Conservation (phyloP, 2,797 vertebrate species). For the Darevskia mixta region DNA sequence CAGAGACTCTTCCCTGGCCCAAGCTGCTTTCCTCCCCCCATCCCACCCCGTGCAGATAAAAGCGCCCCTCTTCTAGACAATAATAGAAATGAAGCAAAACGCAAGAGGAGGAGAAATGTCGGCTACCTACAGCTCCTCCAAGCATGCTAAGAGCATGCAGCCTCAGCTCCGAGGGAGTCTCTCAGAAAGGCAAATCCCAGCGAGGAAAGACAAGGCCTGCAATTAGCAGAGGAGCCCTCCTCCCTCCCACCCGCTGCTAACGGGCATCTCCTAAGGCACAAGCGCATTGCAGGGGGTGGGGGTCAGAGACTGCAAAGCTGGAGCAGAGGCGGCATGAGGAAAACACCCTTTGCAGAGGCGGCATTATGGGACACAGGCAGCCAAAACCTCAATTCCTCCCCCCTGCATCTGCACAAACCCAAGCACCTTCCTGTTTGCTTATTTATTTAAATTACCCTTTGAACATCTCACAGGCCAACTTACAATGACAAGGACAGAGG, state of each 20-base stretch:
- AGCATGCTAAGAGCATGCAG: neutral
- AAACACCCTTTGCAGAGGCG: no score
- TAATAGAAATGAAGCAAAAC: no score
- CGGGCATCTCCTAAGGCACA: neutral
- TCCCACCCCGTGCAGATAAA: neutral
- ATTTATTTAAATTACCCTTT: no score
- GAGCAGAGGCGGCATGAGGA: no score
- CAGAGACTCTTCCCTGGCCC: neutral
- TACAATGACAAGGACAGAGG: no score
- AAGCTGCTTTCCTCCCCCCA: neutral
- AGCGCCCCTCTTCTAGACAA: neutral
- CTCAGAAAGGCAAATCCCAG: neutral
- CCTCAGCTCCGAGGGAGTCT: neutral
- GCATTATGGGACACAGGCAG: no score
- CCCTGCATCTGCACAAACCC: no score
- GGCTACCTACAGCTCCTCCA: neutral
- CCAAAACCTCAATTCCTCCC: no score
- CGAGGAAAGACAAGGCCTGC: neutral
- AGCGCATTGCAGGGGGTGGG: no score
- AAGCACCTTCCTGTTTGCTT: no score
- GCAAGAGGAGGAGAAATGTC: neutral
- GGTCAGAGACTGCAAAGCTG: no score
- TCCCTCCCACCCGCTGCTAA: neutral
- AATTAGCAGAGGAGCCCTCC: neutral
- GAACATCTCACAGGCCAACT: no score